Base-by-base conservation (phyloP, 2,888 invertebrate species). In the Sabellastarte sp. region DNA sequence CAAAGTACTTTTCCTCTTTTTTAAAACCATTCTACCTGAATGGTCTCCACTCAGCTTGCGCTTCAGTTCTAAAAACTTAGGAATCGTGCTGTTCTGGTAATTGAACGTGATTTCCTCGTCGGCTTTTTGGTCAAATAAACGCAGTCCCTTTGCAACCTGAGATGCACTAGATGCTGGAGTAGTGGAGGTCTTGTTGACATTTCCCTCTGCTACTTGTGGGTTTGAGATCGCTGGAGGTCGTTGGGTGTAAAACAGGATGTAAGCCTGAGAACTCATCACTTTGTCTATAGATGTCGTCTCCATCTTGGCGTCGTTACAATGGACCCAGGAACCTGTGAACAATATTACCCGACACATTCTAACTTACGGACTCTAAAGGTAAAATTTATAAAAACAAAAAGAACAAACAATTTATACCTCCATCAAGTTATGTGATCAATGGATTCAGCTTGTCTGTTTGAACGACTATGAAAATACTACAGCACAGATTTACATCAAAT, bases 221-320 rank as follows among this genome's bases (percentile, higher is more conserved):
- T n/a, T 4, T 28, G 3, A 20, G 32, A 3, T 29, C 15, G 4
- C n/a, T 2, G 29, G 2, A 1, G 28, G 52, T 10, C 26, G 50
- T 2, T 41, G 55, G 29, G 77, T 75, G 71, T 82, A 83, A 70
- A 83, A 75, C 50, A 83, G 73, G 59, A 83, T 82, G 73, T 83
- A 83, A 2, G 81, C 81, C 70, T 83, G 83, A 41, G 77, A 73
- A 29, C 67, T 64, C 20, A 77, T 70, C 28, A 83, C 82, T 24
- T 83, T 81, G 10, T 77, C 75, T 32, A 77, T 28, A 1, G 71
- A 58, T 32, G 75, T 75, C 31, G 76, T 68, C 62, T 77, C 73
- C 64, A 82, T 74, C 31, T 76, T 71, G 0, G 81, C 77, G 69
- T 83, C 83, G 69, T 83, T 83, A 64, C 82, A 83, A 66, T 82